Percentiles rank a stretch among this genome's conserved stretches.
Conservation (phyloP, 2,888 invertebrate genomes). For the Heliothis peltigera region DNA sequence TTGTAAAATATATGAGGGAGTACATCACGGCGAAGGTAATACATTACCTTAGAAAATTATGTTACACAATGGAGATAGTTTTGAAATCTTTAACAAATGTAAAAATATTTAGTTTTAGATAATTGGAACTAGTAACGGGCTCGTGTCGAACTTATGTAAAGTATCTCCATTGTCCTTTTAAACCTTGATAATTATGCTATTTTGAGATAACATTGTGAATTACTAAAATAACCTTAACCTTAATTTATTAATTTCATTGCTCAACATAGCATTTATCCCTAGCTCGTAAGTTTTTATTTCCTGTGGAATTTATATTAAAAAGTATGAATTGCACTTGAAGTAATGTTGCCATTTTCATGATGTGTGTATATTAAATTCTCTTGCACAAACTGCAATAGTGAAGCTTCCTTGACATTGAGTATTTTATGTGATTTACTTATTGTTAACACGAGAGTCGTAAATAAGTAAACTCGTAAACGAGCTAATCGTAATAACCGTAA, state of each 20-base stretch:
- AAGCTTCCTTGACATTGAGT: constrained; percentile 29
- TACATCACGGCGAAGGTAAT: constrained; percentile 87
- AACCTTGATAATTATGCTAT: constrained; percentile 73
- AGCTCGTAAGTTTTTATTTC: constrained; percentile 74
- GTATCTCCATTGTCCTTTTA: constrained; percentile 78
- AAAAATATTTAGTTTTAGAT: background rate
- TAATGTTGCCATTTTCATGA: constrained; percentile 53
- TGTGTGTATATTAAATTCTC: constrained; percentile 72
- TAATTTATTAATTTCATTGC: constrained; percentile 41
- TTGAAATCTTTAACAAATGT: constrained; percentile 19
- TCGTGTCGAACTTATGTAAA: constrained; percentile 57
- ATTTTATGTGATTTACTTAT: constrained; percentile 20
- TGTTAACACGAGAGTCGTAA: constrained; percentile 33
- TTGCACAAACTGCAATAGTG: constrained; percentile 73
- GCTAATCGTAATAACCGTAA: constrained; percentile 39
- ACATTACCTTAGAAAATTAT: constrained; percentile 86
- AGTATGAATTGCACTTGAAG: constrained; percentile 79
- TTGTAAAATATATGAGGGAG: constrained; percentile 88
- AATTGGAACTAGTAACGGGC: background rate
- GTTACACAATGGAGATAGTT: constrained; percentile 78
- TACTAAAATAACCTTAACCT: constrained; percentile 8
- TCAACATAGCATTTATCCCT: constrained; percentile 77
- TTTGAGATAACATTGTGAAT: constrained; percentile 67
- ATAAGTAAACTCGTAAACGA: constrained; percentile 32
- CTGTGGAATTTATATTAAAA: constrained; percentile 78